Conservation (phyloP, 2,113 vertebrate species). For the Chinchilla lanigera region DNA sequence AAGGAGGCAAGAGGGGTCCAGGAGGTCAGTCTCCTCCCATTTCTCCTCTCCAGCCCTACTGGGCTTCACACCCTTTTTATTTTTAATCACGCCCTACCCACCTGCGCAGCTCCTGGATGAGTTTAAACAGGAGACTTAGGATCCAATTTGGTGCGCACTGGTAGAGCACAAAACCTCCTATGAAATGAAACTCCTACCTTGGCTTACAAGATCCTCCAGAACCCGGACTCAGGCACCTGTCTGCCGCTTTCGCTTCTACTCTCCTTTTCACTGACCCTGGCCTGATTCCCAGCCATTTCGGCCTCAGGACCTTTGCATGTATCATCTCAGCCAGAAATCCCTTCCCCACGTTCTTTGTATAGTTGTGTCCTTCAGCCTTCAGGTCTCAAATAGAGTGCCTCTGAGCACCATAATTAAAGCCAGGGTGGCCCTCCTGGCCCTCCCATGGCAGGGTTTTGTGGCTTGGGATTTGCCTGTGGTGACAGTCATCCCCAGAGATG, state of each 20-base stretch:
- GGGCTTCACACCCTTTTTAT: background rate
- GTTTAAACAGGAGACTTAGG: background rate
- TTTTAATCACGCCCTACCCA: background rate
- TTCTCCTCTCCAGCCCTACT: background rate
- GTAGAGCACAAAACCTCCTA: background rate
- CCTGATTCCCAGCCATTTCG: background rate
- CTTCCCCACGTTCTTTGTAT: background rate
- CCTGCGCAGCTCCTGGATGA: background rate
- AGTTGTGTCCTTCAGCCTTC: background rate
- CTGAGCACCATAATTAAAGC: background rate
- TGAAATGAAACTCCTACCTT: background rate
- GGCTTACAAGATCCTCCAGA: background rate
- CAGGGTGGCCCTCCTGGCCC: background rate
- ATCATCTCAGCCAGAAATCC: background rate
- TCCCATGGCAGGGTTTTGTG: no score
- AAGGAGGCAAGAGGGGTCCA: background rate
- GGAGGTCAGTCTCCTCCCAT: background rate
- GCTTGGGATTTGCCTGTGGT: background rate
- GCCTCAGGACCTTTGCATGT: background rate
- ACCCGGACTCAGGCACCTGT: background rate
- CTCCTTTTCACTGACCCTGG: background rate
- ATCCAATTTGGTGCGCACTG: background rate
- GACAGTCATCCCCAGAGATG: background rate
- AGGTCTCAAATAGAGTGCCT: background rate
- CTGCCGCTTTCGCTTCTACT: background rate